Percentiles rank a stretch among this genome's conserved stretches.
Conservation (phyloP, 1,140 invertebrate species). For the Lucilia cuprina region DNA sequence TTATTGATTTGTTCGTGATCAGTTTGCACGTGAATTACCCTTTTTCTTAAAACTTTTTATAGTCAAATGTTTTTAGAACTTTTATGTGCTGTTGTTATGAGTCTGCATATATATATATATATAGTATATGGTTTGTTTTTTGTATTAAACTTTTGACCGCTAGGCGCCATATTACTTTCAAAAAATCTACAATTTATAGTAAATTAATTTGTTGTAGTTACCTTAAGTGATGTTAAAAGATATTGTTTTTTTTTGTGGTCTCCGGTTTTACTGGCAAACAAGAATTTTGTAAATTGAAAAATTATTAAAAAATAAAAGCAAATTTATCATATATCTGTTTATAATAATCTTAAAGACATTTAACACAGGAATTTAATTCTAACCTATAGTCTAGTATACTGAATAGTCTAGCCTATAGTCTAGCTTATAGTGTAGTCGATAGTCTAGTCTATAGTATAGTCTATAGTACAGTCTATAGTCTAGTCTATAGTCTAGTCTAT, state of each 20-base stretch:
- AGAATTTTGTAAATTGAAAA: background rate
- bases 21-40: constrained; percentile 17
- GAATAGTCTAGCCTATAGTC: too few relatives aligned
- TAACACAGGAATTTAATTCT: too few relatives aligned
- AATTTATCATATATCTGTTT: background rate
- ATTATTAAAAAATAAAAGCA: background rate
- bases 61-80: too few relatives aligned
- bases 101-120: too few relatives aligned
- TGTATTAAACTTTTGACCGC: constrained; percentile 25
- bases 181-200: constrained; percentile 25
- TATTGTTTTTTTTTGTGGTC: background rate
- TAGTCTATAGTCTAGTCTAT: too few relatives aligned
- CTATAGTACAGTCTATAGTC: too few relatives aligned
- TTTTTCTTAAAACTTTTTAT: background rate
- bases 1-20: constrained; percentile 34
- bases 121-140: background rate
- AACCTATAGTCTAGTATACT: too few relatives aligned
- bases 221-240: constrained; percentile 9
- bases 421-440: too few relatives aligned
- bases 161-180: constrained; percentile 30
- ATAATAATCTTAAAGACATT: background rate
- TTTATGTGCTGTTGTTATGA: background rate
- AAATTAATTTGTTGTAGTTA: constrained; percentile 27
- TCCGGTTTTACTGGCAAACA: too few relatives aligned
- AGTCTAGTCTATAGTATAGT: too few relatives aligned